These are phyloP conservation scores for Blastobasis lacticolella DNA, from an alignment of 2,888 invertebrate species.

Conservation along the genomic window DNA sequence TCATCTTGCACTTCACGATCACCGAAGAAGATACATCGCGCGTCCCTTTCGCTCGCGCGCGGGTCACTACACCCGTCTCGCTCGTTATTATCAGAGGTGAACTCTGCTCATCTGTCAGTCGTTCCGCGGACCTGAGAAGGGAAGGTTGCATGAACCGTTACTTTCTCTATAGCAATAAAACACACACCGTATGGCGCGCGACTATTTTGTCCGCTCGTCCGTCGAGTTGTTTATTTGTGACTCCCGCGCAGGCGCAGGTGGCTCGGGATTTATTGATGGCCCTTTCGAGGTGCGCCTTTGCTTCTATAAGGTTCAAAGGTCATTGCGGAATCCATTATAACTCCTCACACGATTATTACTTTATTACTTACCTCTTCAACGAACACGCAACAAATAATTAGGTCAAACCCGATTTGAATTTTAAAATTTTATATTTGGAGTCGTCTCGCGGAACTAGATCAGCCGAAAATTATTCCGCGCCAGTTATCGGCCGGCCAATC, in stretches of 20 bases:
- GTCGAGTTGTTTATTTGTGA: conserved; percentile 42
- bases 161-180: conserved; percentile 60
- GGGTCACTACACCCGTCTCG: conserved; percentile 36
- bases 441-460: conserved; percentile 38
- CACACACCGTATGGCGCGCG: conserved; percentile 51
- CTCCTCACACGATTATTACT: background rate
- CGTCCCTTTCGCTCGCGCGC: conserved; percentile 37
- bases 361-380: background rate
- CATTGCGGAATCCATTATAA: background rate
- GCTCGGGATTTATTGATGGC: conserved; percentile 29
- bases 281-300: conserved; percentile 15
- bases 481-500: conserved; percentile 58
- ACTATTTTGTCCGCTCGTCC: conserved; percentile 42
- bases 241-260: conserved; percentile 36
- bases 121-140: conserved; percentile 58
- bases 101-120: conserved; percentile 70
- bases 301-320: conserved; percentile 1
- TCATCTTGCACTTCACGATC: conserved; percentile 71
- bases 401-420: conserved; percentile 45
- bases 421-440: conserved; percentile 15
- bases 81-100: conserved; percentile 71
- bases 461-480: conserved; percentile 42
- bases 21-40: conserved; percentile 67
- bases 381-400: conserved; percentile 12
- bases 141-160: conserved; percentile 64